Percentiles rank a stretch among this genome's conserved stretches.
phyloP scores from a whole-genome alignment of 2,797 vertebrate genomes.

The Meriones psammophilus region DNA sequence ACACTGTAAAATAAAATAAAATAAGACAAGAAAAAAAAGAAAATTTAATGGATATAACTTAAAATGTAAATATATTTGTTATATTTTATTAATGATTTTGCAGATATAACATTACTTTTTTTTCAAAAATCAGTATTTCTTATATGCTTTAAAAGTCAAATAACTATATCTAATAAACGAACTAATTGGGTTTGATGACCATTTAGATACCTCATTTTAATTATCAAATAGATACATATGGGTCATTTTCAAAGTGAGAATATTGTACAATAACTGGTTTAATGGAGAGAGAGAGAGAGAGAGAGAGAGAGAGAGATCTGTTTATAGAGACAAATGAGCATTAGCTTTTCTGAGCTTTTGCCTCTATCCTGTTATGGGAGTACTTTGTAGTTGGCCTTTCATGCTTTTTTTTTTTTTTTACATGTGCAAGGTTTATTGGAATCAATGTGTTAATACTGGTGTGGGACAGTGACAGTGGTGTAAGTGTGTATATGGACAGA shows the following conservation, averaged over 20 bases:
- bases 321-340: constrained; percentile 40
- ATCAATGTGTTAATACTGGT: neutral
- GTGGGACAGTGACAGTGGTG: neutral
- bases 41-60: constrained; percentile 23
- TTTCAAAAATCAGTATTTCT: neutral
- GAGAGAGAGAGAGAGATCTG: neutral
- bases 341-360: neutral
- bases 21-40: too few relatives aligned
- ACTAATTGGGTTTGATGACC: neutral
- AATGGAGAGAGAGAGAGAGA: neutral
- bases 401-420: neutral
- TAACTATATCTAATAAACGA: constrained; percentile 30
- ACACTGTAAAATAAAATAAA: too few relatives aligned
- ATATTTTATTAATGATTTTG: constrained; percentile 42
- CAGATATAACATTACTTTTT: neutral
- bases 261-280: neutral
- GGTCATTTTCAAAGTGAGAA: constrained; percentile 28
- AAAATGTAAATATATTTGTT: constrained; percentile 44
- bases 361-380: constrained; percentile 5
- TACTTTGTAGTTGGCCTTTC: neutral
- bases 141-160: constrained; percentile 31
- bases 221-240: neutral
- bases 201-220: neutral
- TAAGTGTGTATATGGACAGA: too few relatives aligned
- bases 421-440: neutral